A percentile compares a stretch with the other conserved stretches of the same genome.
Conservation (phyloP, 2,113 vertebrate genomes). For the Chloropsis cyanopogon region DNA sequence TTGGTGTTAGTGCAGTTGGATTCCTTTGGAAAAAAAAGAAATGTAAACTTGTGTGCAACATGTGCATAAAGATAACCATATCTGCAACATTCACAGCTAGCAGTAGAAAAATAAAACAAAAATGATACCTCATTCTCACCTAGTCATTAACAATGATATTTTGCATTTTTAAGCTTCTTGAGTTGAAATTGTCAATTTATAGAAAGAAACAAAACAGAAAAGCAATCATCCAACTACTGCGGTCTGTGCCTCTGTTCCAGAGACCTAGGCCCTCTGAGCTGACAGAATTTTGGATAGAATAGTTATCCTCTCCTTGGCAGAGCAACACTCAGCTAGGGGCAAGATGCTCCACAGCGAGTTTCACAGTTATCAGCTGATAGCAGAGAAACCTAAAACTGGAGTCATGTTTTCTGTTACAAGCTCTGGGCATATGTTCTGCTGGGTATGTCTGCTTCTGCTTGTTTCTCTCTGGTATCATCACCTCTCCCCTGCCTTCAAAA, state of each 20-base stretch:
- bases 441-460: background rate
- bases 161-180: background rate
- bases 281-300: background rate
- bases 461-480: background rate
- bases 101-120: background rate
- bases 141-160: background rate
- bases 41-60: background rate
- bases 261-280: background rate
- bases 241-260: background rate
- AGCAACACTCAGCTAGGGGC: background rate
- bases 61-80: background rate
- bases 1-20: background rate
- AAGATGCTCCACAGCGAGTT: background rate
- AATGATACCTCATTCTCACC: background rate
- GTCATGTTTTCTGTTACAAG: background rate
- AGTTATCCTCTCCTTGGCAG: background rate
- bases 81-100: background rate
- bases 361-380: background rate
- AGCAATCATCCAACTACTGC: background rate
- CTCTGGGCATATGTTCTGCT: background rate
- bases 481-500: background rate
- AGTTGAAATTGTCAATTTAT: background rate
- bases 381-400: slow-evolving; percentile 29
- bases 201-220: background rate
- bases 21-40: background rate